These are phyloP conservation scores for Crocuta crocuta DNA, from an alignment of 2,113 vertebrate species.

Conservation along the genomic window DNA sequence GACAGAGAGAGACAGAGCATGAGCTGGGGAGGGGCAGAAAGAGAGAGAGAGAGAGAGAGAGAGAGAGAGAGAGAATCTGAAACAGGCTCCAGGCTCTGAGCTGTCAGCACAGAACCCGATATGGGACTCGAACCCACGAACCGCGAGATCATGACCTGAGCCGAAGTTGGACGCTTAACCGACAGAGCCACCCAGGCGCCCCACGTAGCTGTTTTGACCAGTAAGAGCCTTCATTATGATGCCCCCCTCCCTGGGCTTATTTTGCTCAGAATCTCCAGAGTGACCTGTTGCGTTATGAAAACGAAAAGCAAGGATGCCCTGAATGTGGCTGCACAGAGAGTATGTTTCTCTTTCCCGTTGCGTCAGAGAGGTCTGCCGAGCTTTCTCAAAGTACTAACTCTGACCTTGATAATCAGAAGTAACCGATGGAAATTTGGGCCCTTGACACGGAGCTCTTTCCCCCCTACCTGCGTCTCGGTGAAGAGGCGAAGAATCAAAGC, in stretches of 20 bases:
- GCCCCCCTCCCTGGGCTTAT: background rate
- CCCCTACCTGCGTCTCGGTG: background rate
- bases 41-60: too few relatives aligned
- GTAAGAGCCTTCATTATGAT: background rate
- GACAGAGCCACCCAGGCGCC: too few relatives aligned
- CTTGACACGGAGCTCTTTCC: background rate
- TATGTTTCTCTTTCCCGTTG: background rate
- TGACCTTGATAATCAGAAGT: conserved; percentile 15
- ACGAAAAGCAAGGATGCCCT: background rate
- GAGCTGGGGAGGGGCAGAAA: too few relatives aligned
- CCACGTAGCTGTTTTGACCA: background rate
- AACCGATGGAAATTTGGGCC: conserved; percentile 13
- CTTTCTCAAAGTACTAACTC: conserved; percentile 27
- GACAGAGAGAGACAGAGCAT: too few relatives aligned
- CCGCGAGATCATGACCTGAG: too few relatives aligned
- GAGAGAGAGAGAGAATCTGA: too few relatives aligned
- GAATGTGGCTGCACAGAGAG: background rate
- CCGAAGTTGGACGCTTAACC: too few relatives aligned
- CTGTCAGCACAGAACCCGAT: too few relatives aligned
- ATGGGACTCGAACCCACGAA: too few relatives aligned
- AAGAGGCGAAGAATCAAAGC: conserved; percentile 28
- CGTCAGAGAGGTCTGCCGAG: background rate
- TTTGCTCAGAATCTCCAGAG: background rate
- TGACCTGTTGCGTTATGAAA: background rate
- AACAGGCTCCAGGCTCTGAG: too few relatives aligned